Evolutionary conservation across 2,113 vertebrate species (phyloP).

Genomic region (Gymnogyps californianus): DNA sequence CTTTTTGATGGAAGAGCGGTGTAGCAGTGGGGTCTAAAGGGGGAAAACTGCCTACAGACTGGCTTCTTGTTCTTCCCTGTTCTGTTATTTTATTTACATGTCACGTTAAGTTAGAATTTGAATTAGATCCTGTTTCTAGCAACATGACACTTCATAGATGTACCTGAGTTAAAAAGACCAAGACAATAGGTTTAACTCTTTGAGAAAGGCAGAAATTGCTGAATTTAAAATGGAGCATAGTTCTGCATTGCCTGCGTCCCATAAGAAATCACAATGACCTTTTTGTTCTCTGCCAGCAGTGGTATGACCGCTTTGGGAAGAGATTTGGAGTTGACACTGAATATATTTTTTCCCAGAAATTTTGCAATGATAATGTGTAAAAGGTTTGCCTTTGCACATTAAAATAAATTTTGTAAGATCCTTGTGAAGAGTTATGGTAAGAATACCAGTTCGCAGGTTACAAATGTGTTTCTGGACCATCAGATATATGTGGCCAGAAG

Average conservation of each 20-base stretch:
- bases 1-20: neutral
- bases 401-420: no score
- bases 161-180: no score
- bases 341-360: neutral
- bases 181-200: neutral
- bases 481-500: neutral
- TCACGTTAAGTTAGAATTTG: neutral
- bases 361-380: neutral
- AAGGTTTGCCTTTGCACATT: neutral
- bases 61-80: neutral
- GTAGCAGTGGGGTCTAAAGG: neutral
- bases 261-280: fast-evolving
- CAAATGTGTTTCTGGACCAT: neutral
- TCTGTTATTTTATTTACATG: neutral
- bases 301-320: neutral
- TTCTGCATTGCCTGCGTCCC: neutral
- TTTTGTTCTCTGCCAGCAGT: neutral
- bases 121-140: neutral
- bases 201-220: neutral
- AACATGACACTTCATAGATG: neutral
- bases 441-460: neutral
- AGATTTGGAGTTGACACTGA: neutral
- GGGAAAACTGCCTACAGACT: no score
- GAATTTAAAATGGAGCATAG: fast-evolving
- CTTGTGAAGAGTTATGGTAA: neutral